Evolutionary conservation across 1,140 invertebrate genomes (phyloP).

Genomic region (Microplitis demolitor): DNA sequence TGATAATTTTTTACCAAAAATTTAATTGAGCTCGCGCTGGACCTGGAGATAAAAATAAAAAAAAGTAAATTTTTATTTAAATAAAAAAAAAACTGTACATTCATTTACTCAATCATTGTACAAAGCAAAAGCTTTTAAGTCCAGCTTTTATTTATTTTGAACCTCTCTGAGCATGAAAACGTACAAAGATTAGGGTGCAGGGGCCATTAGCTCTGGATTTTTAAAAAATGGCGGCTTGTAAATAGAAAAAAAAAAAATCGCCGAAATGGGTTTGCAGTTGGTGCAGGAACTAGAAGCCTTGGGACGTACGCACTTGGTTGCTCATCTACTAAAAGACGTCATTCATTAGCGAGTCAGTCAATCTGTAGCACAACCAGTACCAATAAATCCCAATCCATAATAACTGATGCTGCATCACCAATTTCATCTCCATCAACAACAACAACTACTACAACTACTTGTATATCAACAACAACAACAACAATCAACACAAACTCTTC

Average conservation of each 20-base stretch:
- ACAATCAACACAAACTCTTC: slow-evolving; percentile 42
- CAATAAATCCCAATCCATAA: slow-evolving; percentile 57
- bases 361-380: slow-evolving; percentile 41
- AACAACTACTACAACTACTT: slow-evolving; percentile 29
- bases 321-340: slow-evolving; percentile 55
- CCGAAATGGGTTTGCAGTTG: slow-evolving; percentile 55
- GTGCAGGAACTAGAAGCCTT: slow-evolving; percentile 53
- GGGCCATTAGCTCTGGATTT: neutral
- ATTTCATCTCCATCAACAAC: slow-evolving; percentile 29
- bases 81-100: too few relatives aligned
- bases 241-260: neutral
- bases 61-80: too few relatives aligned
- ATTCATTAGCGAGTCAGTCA: slow-evolving; percentile 60
- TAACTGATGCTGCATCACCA: slow-evolving; percentile 47
- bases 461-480: slow-evolving; percentile 39
- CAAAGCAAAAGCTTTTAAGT: too few relatives aligned
- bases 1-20: too few relatives aligned
- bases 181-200: neutral
- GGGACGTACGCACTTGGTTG: slow-evolving; percentile 43
- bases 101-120: too few relatives aligned
- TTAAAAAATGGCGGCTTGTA: neutral
- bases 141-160: too few relatives aligned
- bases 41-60: too few relatives aligned
- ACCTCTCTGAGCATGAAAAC: too few relatives aligned
- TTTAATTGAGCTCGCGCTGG: too few relatives aligned